A percentile compares a stretch with the other conserved stretches of the same genome.
These are phyloP conservation scores for Sinohyriopsis cumingii DNA, from an alignment of 2,888 invertebrate genomes.

Conservation along the genomic window DNA sequence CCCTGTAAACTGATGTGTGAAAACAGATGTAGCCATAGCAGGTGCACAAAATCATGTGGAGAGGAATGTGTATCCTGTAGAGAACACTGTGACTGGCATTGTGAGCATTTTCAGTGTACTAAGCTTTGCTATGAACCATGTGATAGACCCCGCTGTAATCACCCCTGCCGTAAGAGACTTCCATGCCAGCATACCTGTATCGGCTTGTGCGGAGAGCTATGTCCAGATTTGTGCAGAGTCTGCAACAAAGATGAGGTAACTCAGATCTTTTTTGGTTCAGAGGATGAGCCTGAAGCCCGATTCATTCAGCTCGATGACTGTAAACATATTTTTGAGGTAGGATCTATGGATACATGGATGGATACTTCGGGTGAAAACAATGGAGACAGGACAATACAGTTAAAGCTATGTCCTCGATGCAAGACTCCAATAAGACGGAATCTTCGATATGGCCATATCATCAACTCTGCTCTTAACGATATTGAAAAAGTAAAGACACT, in stretches of 20 bases:
- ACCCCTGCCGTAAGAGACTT: slow-evolving; percentile 65
- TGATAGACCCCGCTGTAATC: slow-evolving; percentile 64
- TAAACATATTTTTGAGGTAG: slow-evolving; percentile 68
- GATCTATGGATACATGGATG: slow-evolving; percentile 70
- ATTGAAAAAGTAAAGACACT: slow-evolving; percentile 65
- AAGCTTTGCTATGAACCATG: slow-evolving; percentile 70
- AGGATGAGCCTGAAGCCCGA: slow-evolving; percentile 75
- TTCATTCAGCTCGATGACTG: slow-evolving; percentile 68
- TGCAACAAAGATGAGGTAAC: slow-evolving; percentile 76
- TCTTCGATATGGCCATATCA: slow-evolving; percentile 76
- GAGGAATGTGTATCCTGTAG: slow-evolving; percentile 61
- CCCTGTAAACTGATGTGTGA: slow-evolving; percentile 70
- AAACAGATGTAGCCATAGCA: slow-evolving; percentile 64
- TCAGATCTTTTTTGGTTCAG: slow-evolving; percentile 73
- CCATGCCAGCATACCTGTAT: slow-evolving; percentile 75
- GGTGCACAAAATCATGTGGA: slow-evolving; percentile 60
- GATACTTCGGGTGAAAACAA: slow-evolving; percentile 57
- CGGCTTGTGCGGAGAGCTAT: slow-evolving; percentile 83
- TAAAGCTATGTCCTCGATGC: too few relatives aligned
- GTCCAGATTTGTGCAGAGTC: slow-evolving; percentile 77
- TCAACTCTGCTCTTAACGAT: slow-evolving; percentile 72
- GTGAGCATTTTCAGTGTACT: slow-evolving; percentile 62
- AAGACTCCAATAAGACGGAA: slow-evolving; percentile 77
- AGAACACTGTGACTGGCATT: slow-evolving; percentile 66
- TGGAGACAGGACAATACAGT: too few relatives aligned